Evolutionary conservation across 2,888 invertebrate species (phyloP).

Genomic region (Cheilosia soror): DNA sequence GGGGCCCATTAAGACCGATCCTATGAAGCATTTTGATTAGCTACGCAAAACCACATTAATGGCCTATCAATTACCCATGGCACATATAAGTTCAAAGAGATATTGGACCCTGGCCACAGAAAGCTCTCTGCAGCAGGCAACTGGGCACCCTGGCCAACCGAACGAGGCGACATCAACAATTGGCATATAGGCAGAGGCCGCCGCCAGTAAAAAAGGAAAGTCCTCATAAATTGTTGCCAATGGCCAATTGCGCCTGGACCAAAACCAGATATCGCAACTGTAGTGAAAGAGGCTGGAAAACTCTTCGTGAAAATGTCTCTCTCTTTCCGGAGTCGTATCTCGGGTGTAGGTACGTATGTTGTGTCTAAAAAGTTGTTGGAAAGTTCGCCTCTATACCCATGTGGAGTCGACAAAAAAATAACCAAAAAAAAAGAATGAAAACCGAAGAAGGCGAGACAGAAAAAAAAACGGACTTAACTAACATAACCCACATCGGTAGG

Average conservation of each 20-base stretch:
- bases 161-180: conserved; percentile 47
- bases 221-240: conserved; percentile 72
- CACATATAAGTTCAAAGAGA: conserved; percentile 36
- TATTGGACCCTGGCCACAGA: conserved; percentile 7
- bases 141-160: background rate
- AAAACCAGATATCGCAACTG: conserved; percentile 60
- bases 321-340: background rate
- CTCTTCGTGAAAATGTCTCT: conserved; percentile 6
- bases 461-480: conserved; percentile 5
- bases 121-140: background rate
- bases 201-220: conserved; percentile 74
- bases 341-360: background rate
- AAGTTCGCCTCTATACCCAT: conserved; percentile 15
- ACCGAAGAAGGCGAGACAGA: conserved; percentile 3
- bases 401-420: background rate
- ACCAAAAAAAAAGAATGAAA: conserved; percentile 5
- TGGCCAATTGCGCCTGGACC: conserved; percentile 50
- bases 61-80: conserved; percentile 61
- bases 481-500: conserved; percentile 31
- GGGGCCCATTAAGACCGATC: conserved; percentile 51
- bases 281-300: conserved; percentile 39
- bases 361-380: conserved; percentile 38
- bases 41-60: conserved; percentile 70
- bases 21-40: conserved; percentile 64
- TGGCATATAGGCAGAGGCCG: conserved; percentile 2